Base-by-base conservation (phyloP, 2,797 vertebrate species). In the Zenarchopterus dispar region DNA sequence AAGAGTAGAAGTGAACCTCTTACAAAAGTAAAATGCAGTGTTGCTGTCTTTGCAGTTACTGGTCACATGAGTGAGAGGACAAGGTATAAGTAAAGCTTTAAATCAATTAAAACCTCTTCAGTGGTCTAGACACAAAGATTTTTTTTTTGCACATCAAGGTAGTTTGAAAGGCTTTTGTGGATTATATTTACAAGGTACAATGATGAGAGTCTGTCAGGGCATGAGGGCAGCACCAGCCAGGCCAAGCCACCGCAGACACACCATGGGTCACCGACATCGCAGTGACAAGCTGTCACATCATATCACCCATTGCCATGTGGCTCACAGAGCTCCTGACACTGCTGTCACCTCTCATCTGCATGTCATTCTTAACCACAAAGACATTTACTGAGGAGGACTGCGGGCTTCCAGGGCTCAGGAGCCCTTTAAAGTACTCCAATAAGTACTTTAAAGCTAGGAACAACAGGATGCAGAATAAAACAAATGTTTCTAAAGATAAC, bases 241-340 rank as follows among this genome's bases (percentile, higher is more conserved):
- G 72, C 73, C 73, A 73, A 48, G 79, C 68, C 81, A 78, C 67
- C 61, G 75, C 68, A 79, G 72, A 78, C 81, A 31, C 76, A 87
- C 69, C 84, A 74, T 72, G 87, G 85, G 86, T 85, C 82, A 84
- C 87, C 87, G 59, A 75, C 90, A 88, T 87, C 46, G 57, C 68
- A 78, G 75, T 85, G 92, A 93, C 93, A 93, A 84, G 81, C 89
- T 79, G 91, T 93, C 93, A 93, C 88, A 88, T 91, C 87, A 80
- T 72, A 92, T 93, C 92, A 91, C 85, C 79, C 69, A 45, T 82
- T 84, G 84, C 84, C 83, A 75, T 85, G 85, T 75, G 84, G 86
- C 84, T 86, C 81, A 77, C 81, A 52, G 83, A 89, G 81, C 82
- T 70, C 85, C 82, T 89, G 91, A 92, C 89, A 85, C 87, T n/a